A percentile compares a stretch with the other conserved stretches of the same genome.
Conservation (phyloP, 2,888 invertebrate species). For the Lasioglossum malachurum region DNA sequence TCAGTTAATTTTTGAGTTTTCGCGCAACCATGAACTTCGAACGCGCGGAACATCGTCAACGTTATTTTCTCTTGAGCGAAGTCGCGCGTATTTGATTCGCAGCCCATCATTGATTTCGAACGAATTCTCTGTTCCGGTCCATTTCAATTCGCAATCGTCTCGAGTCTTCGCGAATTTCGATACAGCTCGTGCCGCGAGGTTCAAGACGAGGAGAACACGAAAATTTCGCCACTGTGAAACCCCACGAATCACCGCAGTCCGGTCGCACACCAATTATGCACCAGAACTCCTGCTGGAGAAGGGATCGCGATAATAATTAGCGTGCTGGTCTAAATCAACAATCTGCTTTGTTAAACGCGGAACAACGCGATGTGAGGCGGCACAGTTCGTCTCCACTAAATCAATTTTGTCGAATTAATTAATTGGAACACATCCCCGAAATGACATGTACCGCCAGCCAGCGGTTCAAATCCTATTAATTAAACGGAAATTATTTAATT, state of each 20-base stretch:
- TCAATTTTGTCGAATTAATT: constrained; percentile 33
- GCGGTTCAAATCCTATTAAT: constrained; percentile 1
- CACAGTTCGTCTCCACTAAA: constrained; percentile 3
- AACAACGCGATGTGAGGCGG: constrained; percentile 5
- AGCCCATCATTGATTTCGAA: background rate
- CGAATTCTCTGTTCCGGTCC: background rate
- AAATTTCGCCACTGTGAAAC: background rate
- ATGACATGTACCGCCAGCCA: background rate
- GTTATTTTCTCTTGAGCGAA: background rate
- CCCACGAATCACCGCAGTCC: background rate
- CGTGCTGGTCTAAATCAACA: constrained; percentile 40
- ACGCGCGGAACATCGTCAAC: background rate
- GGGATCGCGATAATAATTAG: constrained; percentile 36
- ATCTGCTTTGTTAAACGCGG: constrained; percentile 1
- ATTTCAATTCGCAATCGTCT: background rate
- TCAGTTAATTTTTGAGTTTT: background rate
- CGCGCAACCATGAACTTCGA: constrained; percentile 7
- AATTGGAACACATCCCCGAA: background rate
- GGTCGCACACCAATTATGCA: background rate
- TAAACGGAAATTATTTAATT: constrained; percentile 4
- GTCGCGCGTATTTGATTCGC: background rate
- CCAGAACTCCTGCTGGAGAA: background rate
- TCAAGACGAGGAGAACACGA: background rate
- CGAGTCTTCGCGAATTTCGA: background rate
- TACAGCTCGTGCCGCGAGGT: background rate